Base-by-base conservation (phyloP, 2,797 vertebrate genomes). In the Mormyrus proboscirostris region DNA sequence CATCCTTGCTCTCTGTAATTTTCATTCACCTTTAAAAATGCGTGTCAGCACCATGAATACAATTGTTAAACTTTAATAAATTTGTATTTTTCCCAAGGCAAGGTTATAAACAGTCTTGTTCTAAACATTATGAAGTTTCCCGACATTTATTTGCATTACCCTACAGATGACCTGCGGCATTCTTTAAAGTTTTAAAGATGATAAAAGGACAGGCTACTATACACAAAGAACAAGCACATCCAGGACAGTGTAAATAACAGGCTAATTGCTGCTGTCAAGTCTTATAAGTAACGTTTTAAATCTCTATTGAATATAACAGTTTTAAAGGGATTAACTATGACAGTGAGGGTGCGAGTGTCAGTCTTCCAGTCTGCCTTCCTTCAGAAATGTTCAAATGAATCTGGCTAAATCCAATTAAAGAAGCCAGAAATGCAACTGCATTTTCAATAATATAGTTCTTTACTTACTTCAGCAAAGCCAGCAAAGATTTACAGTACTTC, bases 261-360 rank as follows among this genome's bases (percentile, higher is more conserved):
- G 76, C 76, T 82, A 44, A 82, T 82, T 82, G 76, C 76, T 82
- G 41, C 76, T 82, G 76, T 82, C 41, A 82, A 82, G 44, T 47
- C 19, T 82, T 47, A 82, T n/a, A 3, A 47, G 76, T 47, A 82
- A 76, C 69, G 38, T 41, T 41, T 76, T 38, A 76, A 76, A 76
- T 41, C 69, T 76, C 12, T 38, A 41, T 76, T 41, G 69, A 76
- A 38, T 76, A 41, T 76, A 76, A 76, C 33, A 38, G 69, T 76
- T 76, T 76, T 16, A 38, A 76, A 76, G 69, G 19, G 69, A 76
- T 76, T 82, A 82, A 41, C 41, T 82, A 47, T 82, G 76, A 47
- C 76, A 82, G 38, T 47, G 16, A 82, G 38, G 76, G 47, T 82
- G 41, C 14, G 19, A 44, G 76, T 82, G 76, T 47, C 41, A 47